Evolutionary conservation across 2,797 vertebrate genomes (phyloP), one percentile per base, ranked within the genome.

Genomic region (Anguilla pacifica): DNA sequence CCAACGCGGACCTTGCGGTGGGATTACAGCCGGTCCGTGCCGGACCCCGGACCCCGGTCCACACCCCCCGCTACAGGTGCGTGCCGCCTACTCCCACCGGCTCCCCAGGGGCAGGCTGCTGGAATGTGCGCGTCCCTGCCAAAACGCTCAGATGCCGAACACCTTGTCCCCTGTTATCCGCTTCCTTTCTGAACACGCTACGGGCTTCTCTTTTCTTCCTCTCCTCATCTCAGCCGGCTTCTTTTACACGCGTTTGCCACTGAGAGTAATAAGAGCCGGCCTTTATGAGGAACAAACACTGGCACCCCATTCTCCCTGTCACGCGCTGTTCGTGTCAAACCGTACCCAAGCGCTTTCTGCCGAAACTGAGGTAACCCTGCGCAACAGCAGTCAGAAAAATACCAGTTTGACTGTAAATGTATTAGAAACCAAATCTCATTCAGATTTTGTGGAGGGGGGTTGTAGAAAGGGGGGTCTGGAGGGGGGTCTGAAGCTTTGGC

Each of bases 71-170:
- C 25, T 19, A 22, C 84, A 67, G 59, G 59, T 86, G 85, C 51
- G 85, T 86, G 85, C 46, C 59, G 28, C 53, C 22, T 86, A 79
- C 79, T 86, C 46, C 72, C 64, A 25, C 82, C 31, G 2, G n/a
- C 46, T 83, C 82, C 82, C 43, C 22, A 3, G 15, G 79, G 13
- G 10, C 81, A 2, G 43, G 7, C 10, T 22, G 7, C 46, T 6
- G 82, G 82, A 83, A 83, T 55, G 49, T 2, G 49, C 82, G 2
- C 53, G 22, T n/a, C 28, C 15, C 79, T 53, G 79, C 83, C 83
- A 64, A 59, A 39, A 57, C 55, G 17, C 51, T 2, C 51, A 59
- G 83, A 53, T 84, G 28, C 77, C 0, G 49, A 28, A 3, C 51
- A 35, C 83, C 83, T 57, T 84, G 10, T 17, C 53, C 31, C 11